These are phyloP conservation scores for Hyla sarda DNA, from an alignment of 2,113 vertebrate genomes.

Conservation along the genomic window DNA sequence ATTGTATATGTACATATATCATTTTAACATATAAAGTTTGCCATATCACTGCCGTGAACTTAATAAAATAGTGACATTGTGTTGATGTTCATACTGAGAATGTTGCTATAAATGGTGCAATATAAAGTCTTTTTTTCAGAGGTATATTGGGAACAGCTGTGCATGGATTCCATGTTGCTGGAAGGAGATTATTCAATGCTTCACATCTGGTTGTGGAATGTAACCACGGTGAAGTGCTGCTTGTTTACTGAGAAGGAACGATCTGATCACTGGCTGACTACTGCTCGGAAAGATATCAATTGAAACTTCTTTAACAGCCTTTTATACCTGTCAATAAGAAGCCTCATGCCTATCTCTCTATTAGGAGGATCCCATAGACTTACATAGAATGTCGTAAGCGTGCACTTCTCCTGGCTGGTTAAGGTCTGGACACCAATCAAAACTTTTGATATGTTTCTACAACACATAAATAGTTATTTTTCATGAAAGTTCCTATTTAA, in stretches of 20 bases:
- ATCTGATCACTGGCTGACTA: conserved; percentile 54
- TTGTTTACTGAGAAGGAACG: neutral
- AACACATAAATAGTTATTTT: too few relatives aligned
- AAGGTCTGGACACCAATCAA: too few relatives aligned
- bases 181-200: conserved; percentile 62
- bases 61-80: neutral
- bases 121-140: conserved; percentile 5
- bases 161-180: conserved; percentile 57
- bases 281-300: conserved; percentile 46
- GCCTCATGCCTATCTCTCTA: too few relatives aligned
- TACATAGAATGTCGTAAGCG: conserved; percentile 41
- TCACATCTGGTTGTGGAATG: conserved; percentile 64
- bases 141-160: conserved; percentile 59
- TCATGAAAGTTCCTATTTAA: too few relatives aligned
- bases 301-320: conserved; percentile 39
- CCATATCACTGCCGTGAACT: neutral
- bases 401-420: too few relatives aligned
- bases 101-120: conserved; percentile 18
- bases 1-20: too few relatives aligned
- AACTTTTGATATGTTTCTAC: too few relatives aligned
- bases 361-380: too few relatives aligned
- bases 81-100: neutral
- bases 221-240: conserved; percentile 40
- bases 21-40: neutral
- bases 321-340: neutral